Conservation (phyloP, 1,140 invertebrate genomes). For the Hestina assimilis region DNA sequence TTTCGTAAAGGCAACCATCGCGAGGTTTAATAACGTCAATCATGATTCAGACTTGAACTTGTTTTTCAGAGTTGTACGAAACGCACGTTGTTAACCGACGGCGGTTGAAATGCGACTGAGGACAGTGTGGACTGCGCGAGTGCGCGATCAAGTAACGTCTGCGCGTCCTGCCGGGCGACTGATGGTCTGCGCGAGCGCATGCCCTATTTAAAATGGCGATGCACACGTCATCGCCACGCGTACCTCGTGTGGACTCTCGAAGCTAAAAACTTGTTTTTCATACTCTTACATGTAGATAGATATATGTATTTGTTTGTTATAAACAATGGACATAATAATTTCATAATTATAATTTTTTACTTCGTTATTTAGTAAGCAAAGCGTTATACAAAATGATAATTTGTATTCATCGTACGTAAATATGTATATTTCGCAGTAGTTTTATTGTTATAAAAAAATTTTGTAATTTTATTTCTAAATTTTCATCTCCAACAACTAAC, state of each 20-base stretch:
- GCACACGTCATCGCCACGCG: conserved; percentile 70
- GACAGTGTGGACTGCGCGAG: conserved; percentile 15
- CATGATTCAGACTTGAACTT: conserved; percentile 49
- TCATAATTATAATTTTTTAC: too few species aligned
- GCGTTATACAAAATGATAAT: background rate
- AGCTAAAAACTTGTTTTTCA: conserved; percentile 34
- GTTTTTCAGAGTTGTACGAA: conserved; percentile 41
- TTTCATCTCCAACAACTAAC: too few species aligned
- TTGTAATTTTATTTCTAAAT: too few species aligned
- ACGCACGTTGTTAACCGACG: conserved; percentile 37
- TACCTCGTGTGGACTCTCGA: conserved; percentile 57
- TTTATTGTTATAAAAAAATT: too few species aligned
- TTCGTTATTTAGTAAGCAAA: background rate
- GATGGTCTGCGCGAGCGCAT: conserved; percentile 69
- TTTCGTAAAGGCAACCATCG: conserved; percentile 81
- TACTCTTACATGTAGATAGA: background rate
- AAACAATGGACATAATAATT: conserved; percentile 1
- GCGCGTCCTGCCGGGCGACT: conserved; percentile 67
- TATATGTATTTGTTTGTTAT: background rate
- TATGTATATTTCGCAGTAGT: too few species aligned
- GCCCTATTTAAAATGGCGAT: conserved; percentile 71
- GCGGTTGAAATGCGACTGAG: conserved; percentile 39
- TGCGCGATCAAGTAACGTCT: conserved; percentile 35
- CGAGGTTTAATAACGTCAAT: conserved; percentile 68
- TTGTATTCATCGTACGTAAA: too few species aligned